Evolutionary conservation across 2,113 vertebrate species (phyloP), one percentile per base, ranked within the genome.

Genomic region (Girardinichthys multiradiatus): DNA sequence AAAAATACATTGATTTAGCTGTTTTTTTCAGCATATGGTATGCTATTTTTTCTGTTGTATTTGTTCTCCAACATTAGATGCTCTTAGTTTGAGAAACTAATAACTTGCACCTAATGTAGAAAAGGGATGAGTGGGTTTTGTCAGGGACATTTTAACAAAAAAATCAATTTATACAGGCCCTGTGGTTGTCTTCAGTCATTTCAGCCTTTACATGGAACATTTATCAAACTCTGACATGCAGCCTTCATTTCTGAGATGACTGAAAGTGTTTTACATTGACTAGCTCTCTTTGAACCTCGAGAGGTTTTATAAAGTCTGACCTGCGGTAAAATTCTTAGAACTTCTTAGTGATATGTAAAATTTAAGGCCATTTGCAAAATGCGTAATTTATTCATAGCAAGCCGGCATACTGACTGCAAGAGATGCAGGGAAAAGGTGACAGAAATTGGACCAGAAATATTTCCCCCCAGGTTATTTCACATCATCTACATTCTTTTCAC

Each of bases 61-160:
- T 78, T 82, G 42, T 74, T 66, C 62, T 77, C 31, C 62, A 58
- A 26, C 71, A 35, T 54, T 31, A 57, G 57, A 35, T 57, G 37
- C 65, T 74, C 48, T 9, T 28, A 67, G 54, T 37, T 13, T 59
- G 42, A 67, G 17, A 61, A 70, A 42, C 61, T 69, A 1, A 21
- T 5, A 51, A 17, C 48, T 51, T 24, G 13, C 13, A 8, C 62
- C 51, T 71, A 1, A 68, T 4, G 33, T 14, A 58, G 31, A 31
- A 60, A 71, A 21, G 13, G 27, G 17, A 75, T 11, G 13, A 12
- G 28, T 26, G 15, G 19, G 4, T 42, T 29, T 37, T 33, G 2
- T 24, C 60, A 45, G 10, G 21, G 69, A 60, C n/a, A n/a, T 2
- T 1, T 51, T 51, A 5, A 24, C 48, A 24, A 24, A 24, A 51